These are phyloP conservation scores for Engystomops pustulosus DNA, from an alignment of 2,113 vertebrate genomes.

Conservation along the genomic window DNA sequence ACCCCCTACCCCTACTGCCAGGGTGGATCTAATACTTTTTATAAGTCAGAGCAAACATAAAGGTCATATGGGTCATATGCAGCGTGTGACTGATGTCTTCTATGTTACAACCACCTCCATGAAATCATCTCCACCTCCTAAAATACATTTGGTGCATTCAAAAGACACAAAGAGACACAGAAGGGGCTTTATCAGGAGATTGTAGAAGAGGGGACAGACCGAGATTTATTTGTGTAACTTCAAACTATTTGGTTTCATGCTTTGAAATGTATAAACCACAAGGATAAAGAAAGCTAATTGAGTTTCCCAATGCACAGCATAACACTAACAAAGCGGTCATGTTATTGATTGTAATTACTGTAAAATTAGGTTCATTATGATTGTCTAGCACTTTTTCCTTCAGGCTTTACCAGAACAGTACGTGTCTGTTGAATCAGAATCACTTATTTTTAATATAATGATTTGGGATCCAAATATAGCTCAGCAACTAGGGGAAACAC, in stretches of 20 bases:
- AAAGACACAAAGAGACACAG: conserved; percentile 7
- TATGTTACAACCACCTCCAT: background rate
- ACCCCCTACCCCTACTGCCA: no score
- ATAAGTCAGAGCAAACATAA: no score
- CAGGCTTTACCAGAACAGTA: conserved; percentile 3
- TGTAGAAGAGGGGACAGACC: conserved; percentile 17
- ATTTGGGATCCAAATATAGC: no score
- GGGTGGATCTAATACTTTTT: no score
- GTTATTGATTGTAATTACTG: conserved; percentile 42
- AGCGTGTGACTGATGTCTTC: no score
- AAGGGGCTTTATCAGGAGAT: conserved; percentile 14
- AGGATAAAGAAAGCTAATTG: conserved; percentile 2
- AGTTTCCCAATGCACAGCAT: conserved; percentile 12
- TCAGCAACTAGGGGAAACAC: no score
- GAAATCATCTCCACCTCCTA: background rate
- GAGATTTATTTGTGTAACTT: conserved; percentile 20
- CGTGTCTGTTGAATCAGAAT: background rate
- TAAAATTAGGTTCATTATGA: conserved; percentile 42
- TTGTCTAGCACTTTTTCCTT: background rate
- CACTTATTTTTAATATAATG: background rate
- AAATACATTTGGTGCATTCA: background rate
- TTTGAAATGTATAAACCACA: conserved; percentile 44
- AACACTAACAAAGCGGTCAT: background rate
- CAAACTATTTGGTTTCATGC: conserved; percentile 43
- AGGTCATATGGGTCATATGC: no score